Percentiles rank a stretch among this genome's conserved stretches.
These are phyloP conservation scores for Hyla sarda DNA, from an alignment of 2,113 vertebrate species.

Conservation along the genomic window DNA sequence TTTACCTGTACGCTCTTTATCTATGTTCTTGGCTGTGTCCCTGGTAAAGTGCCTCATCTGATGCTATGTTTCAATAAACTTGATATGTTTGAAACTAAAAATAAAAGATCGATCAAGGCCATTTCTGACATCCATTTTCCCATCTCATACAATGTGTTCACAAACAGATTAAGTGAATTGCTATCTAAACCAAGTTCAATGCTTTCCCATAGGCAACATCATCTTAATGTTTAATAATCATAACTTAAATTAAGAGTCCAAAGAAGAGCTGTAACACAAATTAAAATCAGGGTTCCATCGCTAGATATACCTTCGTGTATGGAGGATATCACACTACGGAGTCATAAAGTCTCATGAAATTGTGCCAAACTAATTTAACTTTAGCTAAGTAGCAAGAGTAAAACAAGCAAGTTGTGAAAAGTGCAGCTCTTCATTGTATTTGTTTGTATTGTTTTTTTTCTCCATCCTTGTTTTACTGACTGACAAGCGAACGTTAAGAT, in stretches of 20 bases:
- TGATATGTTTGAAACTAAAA: no score
- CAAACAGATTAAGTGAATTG: constrained; percentile 6
- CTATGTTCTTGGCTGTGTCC: no score
- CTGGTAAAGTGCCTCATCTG: no score
- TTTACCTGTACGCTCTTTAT: no score
- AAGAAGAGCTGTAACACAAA: constrained; percentile 31
- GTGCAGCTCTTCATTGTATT: background rate
- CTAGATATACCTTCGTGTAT: background rate
- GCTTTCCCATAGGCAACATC: constrained; percentile 26
- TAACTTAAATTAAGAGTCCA: constrained; percentile 39
- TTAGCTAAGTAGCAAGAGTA: background rate
- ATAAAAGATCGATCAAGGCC: no score
- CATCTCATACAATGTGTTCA: background rate
- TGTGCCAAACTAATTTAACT: background rate
- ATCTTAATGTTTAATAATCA: constrained; percentile 43
- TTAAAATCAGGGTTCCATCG: constrained; percentile 10
- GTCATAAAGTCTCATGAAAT: constrained; percentile 2
- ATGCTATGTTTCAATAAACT: no score
- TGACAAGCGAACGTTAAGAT: background rate
- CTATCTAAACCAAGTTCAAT: constrained; percentile 1
- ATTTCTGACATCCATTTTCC: background rate
- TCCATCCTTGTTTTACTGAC: background rate
- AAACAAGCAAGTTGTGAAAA: background rate
- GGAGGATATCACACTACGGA: background rate
- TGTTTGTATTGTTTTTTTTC: background rate